phyloP scores from a whole-genome alignment of 2,113 vertebrate genomes.

The Corythornis madagascariensis region DNA sequence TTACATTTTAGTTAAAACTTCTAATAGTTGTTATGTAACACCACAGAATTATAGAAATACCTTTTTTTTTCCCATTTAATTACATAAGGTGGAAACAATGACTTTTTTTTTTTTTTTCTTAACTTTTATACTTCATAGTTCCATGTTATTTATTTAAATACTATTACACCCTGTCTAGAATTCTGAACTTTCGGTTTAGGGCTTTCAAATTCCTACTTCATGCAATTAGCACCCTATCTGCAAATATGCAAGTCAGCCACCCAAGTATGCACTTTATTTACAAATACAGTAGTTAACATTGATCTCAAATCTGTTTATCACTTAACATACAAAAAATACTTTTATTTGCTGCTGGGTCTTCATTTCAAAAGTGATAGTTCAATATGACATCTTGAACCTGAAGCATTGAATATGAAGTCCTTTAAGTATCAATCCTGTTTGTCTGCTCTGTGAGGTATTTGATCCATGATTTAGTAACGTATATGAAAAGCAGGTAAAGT shows the following conservation, averaged over 20 bases:
- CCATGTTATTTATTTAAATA: constrained; percentile 8
- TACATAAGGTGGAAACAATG: constrained; percentile 36
- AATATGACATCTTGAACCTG: not conserved
- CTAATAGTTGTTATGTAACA: not conserved
- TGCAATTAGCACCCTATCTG: constrained; percentile 27
- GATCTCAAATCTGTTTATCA: not conserved
- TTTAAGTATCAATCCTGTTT: not conserved
- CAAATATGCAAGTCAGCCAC: not conserved
- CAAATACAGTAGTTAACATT: not conserved
- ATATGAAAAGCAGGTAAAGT: no score
- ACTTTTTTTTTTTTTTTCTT: not conserved
- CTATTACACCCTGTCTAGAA: not conserved
- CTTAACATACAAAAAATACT: not conserved
- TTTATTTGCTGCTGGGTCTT: not conserved
- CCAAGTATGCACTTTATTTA: not conserved
- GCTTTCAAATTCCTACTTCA: constrained; percentile 9
- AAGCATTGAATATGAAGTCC: not conserved
- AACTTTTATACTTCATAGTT: not conserved
- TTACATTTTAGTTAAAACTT: constrained; percentile 30
- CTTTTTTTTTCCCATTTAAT: constrained; percentile 39
- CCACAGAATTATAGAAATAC: constrained; percentile 14
- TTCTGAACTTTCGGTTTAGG: not conserved
- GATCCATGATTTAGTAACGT: no score
- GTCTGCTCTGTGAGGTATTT: not conserved
- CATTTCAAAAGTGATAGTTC: not conserved